Conservation (phyloP, 2,888 invertebrate genomes). For the Tyria jacobaeae region DNA sequence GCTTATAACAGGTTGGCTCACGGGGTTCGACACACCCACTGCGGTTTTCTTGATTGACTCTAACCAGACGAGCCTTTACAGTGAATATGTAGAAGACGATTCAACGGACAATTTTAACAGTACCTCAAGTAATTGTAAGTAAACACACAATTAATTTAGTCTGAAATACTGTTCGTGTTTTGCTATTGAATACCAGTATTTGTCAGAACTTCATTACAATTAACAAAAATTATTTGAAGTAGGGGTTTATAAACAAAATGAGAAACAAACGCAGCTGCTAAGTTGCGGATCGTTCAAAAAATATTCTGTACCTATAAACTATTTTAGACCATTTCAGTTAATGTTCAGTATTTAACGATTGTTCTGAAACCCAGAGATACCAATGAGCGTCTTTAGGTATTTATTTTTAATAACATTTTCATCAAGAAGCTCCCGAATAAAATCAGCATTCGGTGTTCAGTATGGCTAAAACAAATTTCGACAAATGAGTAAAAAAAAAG, state of each 20-base stretch:
- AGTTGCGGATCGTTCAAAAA: background rate
- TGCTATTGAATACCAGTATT: no score
- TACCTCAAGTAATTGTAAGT: constrained; percentile 16
- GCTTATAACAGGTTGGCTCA: constrained; percentile 58
- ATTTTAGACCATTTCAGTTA: no score
- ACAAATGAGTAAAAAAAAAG: no score
- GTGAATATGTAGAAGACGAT: constrained; percentile 7
- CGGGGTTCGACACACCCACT: constrained; percentile 52
- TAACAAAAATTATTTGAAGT: no score
- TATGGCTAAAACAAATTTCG: background rate
- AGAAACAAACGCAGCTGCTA: background rate
- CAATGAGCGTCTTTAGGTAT: accelerated
- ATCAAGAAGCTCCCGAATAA: background rate
- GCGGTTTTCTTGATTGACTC: constrained; percentile 47
- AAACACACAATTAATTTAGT: background rate
- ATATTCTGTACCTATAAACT: no score
- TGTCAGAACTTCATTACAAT: no score
- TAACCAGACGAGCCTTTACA: constrained; percentile 22
- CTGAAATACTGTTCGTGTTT: no score
- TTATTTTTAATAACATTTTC: background rate
- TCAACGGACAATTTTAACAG: constrained; percentile 2
- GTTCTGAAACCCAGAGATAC: background rate
- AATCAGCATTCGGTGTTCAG: background rate
- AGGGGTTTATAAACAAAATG: no score
- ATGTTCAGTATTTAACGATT: background rate